Conservation (phyloP, 2,797 vertebrate genomes). For the Takifugu rubripes region DNA sequence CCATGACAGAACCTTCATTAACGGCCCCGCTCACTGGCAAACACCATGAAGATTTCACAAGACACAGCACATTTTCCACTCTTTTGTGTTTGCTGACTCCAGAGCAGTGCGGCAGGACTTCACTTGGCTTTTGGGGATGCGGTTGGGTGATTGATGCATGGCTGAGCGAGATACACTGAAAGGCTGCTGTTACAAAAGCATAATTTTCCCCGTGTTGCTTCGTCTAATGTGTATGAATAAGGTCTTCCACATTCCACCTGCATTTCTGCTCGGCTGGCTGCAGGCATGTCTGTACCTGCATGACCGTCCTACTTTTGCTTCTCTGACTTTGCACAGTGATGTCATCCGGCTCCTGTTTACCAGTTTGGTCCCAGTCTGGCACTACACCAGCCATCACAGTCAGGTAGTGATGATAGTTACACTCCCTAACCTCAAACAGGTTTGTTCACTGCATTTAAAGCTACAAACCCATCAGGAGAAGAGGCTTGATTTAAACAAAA, state of each 20-base stretch:
- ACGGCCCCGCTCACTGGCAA: constrained; percentile 10
- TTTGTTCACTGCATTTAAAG: constrained; percentile 1
- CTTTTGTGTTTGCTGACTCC: constrained; percentile 1
- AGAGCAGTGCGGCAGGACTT: neutral
- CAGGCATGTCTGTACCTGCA: constrained; percentile 57
- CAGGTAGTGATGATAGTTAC: constrained; percentile 43
- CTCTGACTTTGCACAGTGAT: constrained; percentile 53
- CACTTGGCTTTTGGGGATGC: constrained; percentile 1
- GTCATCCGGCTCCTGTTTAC: constrained; percentile 56
- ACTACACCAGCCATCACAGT: constrained; percentile 49
- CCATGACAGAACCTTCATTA: constrained; percentile 18
- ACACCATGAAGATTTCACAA: constrained; percentile 13
- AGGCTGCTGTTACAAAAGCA: neutral
- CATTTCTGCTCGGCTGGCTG: constrained; percentile 27
- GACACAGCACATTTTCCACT: constrained; percentile 15
- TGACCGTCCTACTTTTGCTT: constrained; percentile 23
- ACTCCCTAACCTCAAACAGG: constrained; percentile 50
- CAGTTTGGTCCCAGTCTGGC: constrained; percentile 40
- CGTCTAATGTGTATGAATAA: constrained; percentile 2
- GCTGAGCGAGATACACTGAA: constrained; percentile 3
- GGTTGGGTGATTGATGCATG: neutral
- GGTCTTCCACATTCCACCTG: constrained; percentile 15
- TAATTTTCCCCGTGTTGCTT: constrained; percentile 1
- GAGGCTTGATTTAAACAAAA: neutral
- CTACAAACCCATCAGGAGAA: neutral